A percentile compares a stretch with the other conserved stretches of the same genome.
Conservation (phyloP, 2,113 vertebrate species). For the Dromas ardeola region DNA sequence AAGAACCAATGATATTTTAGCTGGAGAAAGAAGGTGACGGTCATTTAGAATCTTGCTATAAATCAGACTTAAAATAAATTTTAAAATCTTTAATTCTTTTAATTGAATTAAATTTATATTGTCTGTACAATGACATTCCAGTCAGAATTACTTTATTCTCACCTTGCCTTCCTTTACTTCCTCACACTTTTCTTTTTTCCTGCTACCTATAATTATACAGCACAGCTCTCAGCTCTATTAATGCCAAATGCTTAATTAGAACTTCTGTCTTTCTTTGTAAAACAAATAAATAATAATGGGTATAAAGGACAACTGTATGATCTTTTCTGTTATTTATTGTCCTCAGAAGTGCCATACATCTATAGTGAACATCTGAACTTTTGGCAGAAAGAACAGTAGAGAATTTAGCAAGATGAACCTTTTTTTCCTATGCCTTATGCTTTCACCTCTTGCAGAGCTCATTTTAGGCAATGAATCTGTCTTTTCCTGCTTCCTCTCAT, state of each 20-base stretch:
- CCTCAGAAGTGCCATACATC: neutral
- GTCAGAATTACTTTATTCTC: neutral
- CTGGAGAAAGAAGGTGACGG: neutral
- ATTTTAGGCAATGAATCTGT: neutral
- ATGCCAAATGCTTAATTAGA: neutral
- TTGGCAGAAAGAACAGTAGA: neutral
- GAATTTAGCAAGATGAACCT: neutral
- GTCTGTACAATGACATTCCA: neutral
- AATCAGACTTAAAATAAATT: neutral
- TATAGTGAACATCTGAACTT: neutral
- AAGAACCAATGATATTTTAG: neutral
- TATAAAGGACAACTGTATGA: neutral
- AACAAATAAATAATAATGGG: neutral
- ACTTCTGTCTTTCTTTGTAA: neutral
- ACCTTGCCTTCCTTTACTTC: neutral
- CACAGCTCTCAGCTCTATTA: rapidly evolving
- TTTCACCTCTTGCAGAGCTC: neutral
- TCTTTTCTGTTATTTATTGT: neutral
- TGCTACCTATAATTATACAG: neutral
- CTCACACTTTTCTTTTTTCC: neutral
- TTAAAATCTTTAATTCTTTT: neutral
- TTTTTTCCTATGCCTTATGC: neutral
- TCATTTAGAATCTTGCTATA: neutral
- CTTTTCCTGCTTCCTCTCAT: neutral
- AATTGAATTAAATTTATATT: neutral